Base-by-base conservation (phyloP, 2,113 vertebrate species). In the Gadus macrocephalus region DNA sequence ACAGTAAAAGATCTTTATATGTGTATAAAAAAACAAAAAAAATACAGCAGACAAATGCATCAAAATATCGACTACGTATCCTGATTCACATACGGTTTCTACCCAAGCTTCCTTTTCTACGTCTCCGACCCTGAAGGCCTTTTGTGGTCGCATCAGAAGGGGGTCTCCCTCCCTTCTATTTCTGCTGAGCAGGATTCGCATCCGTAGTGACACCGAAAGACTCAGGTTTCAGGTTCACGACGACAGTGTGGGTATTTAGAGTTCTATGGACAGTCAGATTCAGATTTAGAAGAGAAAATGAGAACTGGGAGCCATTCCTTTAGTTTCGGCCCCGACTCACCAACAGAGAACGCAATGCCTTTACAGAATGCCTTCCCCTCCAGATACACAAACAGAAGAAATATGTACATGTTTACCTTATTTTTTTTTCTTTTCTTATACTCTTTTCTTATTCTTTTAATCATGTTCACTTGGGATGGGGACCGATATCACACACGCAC, bases 1-100 rank as follows among this genome's bases (percentile, higher is more conserved):
- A 98, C 95, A 97, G 96, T 97, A 95, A 96, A 90, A 92, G 89
- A 94, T 92, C 85, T 95, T 94, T 94, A 95, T 95, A 95, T 93
- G 95, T 91, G 87, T 88, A 91, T 86, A 90, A 88, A 91, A 49
- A 90, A 86, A 88, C 75, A 80, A 88, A 87, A 91, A 95, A 96
- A 97, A 96, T 97, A 99, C 96, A 98, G 96, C 96, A 99, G 96
- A 99, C 95, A 96, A 97, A 99, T 95, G 94, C 95, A 94, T 96
- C 94, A 95, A 95, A 58, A 49, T 89, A 94, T 91, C 95, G 94
- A 97, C 91, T 92, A 94, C 94, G 94, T 93, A 94, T 95, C 94
- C 95, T 91, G 95, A 95, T 93, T 95, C 95, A 96, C 95, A 93
- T 92, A 92, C 92, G 86, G 93, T 91, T 88, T 86, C 94, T 93